Evolutionary conservation across 2,797 vertebrate genomes (phyloP), one percentile per base, ranked within the genome.

Genomic region (Dendrocincla tyrannina): DNA sequence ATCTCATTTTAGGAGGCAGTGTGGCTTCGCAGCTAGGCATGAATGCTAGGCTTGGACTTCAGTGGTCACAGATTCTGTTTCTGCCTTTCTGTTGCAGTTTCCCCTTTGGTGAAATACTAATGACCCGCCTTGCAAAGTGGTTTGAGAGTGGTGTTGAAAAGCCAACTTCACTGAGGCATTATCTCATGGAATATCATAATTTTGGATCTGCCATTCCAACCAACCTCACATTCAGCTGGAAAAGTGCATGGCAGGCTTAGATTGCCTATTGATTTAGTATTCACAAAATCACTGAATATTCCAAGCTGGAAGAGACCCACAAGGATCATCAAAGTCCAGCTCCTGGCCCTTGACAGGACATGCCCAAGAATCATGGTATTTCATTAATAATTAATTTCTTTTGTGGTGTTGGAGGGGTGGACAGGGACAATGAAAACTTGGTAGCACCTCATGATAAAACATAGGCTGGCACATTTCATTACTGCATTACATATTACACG

Each of bases 31-130:
- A 35, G 52, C 39, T 0, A 2, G 32, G 32, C 82, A 52, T 17
- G 52, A 81, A 25, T 0, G 1, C 9, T 30, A 55, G 25, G 17
- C 23, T 87, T 2, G 0, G 33, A 58, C 63, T 78, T 1, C 1
- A 39, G 63, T 79, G 22, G 30, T 62, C 58, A 47, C 41, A 70
- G 30, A 14, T 64, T 67, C 62, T 88, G n/a, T 41, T 85, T 66
- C 53, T 46, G 41, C 23, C 9, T 72, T 62, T 79, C 10, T 50
- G 11, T 58, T 63, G 33, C 39, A 39, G n/a, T 59, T 91, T 79
- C 44, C 44, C 53, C 24, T 79, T 67, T 30, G 20, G 30, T 32
- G 69, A 20, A 35, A 50, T 46, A 49, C 22, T 59, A 30, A 46
- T 20, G 35, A 76, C 19, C 17, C 39, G n/a, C n/a, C 22, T 72